phyloP scores from a whole-genome alignment of 2,113 vertebrate species.

The Microcebus ravelobensis region DNA sequence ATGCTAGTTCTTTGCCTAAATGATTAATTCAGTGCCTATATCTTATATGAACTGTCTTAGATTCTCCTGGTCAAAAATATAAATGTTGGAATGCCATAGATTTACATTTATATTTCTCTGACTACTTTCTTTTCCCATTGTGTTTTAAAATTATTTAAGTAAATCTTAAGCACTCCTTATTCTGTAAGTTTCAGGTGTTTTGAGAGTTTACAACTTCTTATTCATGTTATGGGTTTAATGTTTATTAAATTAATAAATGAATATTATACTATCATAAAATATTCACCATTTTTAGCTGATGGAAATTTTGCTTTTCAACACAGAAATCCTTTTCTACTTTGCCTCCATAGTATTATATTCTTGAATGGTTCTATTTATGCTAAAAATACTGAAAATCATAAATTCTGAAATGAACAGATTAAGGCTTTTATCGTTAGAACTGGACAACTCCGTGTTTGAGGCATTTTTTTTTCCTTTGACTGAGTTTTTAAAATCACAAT shows the following conservation, averaged over 20 bases:
- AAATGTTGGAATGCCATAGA: not conserved
- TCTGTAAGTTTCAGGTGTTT: not conserved
- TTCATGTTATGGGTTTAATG: not conserved
- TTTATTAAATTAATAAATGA: not conserved
- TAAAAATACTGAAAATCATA: not conserved
- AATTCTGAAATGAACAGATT: conserved; percentile 34
- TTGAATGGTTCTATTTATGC: not conserved
- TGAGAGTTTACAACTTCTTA: not conserved
- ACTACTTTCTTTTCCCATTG: not conserved
- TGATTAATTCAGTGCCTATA: not conserved
- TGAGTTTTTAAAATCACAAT: conserved; percentile 45
- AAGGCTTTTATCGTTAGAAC: conserved; percentile 63
- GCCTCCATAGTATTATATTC: not conserved
- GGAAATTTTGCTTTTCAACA: not conserved
- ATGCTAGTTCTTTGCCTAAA: not conserved
- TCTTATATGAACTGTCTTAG: not conserved
- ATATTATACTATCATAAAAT: not conserved
- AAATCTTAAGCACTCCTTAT: not conserved
- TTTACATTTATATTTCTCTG: not conserved
- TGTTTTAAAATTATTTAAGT: not conserved
- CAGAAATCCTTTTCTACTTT: fast-evolving
- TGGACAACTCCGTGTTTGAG: conserved; percentile 53
- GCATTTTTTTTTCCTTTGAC: conserved; percentile 37
- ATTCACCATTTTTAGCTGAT: not conserved
- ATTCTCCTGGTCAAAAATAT: not conserved